Conservation (phyloP, 2,797 vertebrate genomes). For the Neosalanx taihuensis region DNA sequence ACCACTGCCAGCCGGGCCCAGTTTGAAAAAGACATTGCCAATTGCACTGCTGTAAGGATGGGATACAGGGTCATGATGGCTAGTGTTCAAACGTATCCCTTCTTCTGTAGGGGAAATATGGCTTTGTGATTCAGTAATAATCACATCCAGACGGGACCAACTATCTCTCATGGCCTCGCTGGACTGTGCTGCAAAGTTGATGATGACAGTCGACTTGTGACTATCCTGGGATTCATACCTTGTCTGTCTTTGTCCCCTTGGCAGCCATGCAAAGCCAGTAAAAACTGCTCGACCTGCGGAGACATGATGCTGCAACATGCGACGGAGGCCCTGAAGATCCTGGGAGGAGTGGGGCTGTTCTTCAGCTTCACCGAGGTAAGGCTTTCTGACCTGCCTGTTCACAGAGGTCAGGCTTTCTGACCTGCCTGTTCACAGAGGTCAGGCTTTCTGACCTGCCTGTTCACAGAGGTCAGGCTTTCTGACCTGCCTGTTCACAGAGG, state of each 20-base stretch:
- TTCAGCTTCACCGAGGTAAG: conserved; percentile 93
- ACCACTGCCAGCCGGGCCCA: conserved; percentile 21
- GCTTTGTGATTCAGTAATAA: no score
- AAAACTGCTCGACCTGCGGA: conserved; percentile 73
- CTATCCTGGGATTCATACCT: background rate
- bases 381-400: conserved; percentile 54
- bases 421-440: conserved; percentile 82
- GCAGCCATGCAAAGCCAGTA: conserved; percentile 67
- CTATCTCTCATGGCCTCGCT: no score
- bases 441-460: conserved; percentile 36
- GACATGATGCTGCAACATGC: conserved; percentile 82
- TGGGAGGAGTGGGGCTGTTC: conserved; percentile 91
- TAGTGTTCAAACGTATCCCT: background rate
- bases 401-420: conserved; percentile 76
- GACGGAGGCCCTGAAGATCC: conserved; percentile 87
- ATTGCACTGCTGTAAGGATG: conserved; percentile 75
- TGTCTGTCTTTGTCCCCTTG: background rate
- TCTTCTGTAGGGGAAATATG: no score
- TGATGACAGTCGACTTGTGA: no score
- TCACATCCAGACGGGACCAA: no score
- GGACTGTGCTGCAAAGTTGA: no score
- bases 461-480: conserved; percentile 81
- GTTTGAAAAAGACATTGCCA: conserved; percentile 57
- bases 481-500: background rate
- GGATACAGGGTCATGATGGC: background rate